These are phyloP conservation scores for Nesoenas mayeri DNA, from an alignment of 2,113 vertebrate genomes.

Conservation along the genomic window DNA sequence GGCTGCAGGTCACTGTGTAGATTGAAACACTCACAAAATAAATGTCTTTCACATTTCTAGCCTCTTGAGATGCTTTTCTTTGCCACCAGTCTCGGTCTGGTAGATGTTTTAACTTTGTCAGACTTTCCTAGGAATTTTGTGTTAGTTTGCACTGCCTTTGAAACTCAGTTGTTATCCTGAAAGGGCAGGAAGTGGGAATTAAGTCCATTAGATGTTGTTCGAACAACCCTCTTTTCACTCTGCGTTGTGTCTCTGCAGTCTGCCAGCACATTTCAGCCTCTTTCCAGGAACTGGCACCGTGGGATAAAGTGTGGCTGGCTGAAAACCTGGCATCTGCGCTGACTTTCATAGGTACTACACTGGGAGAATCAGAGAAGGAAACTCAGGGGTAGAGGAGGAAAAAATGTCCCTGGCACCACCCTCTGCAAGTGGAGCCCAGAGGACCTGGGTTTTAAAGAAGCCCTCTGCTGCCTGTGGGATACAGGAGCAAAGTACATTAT, in stretches of 20 bases:
- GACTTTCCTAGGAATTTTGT: slow-evolving; percentile 26
- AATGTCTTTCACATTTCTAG: slow-evolving; percentile 3
- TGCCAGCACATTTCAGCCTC: slow-evolving; percentile 49
- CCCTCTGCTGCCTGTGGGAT: neutral
- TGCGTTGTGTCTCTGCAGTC: neutral
- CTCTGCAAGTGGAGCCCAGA: neutral
- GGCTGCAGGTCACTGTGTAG: neutral
- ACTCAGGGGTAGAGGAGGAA: neutral
- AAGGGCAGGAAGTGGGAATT: slow-evolving; percentile 57
- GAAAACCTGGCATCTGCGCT: slow-evolving; percentile 17
- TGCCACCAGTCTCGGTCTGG: slow-evolving; percentile 8
- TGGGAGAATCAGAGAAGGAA: neutral
- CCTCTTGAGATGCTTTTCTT: neutral
- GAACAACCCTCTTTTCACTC: slow-evolving; percentile 59
- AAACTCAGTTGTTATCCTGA: slow-evolving; percentile 22
- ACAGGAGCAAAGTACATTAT: slow-evolving; percentile 8
- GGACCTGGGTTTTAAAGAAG: neutral
- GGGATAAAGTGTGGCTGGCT: neutral
- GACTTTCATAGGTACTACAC: neutral
- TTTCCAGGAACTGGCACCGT: slow-evolving; percentile 52
- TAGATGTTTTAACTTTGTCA: slow-evolving; percentile 37
- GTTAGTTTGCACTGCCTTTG: slow-evolving; percentile 46
- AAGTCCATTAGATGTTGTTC: slow-evolving; percentile 49
- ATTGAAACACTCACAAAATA: neutral
- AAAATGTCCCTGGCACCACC: neutral